Evolutionary conservation across 2,888 invertebrate species (phyloP), one percentile per base, ranked within the genome.

Genomic region (Aspidiotus rigidus): DNA sequence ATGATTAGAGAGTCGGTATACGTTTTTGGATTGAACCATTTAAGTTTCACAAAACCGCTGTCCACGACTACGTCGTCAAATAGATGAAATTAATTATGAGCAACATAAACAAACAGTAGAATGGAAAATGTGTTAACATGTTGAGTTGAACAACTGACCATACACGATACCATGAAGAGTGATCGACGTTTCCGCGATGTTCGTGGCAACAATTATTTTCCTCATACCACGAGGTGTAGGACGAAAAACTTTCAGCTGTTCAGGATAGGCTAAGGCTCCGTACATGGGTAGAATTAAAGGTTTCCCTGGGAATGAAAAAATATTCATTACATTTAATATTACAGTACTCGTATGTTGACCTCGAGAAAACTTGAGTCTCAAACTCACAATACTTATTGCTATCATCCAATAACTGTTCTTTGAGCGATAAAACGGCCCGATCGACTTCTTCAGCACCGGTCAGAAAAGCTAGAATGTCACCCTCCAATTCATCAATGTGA

Each of bases 371-470:
- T 28, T 28, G 28, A 28, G 56, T n/a, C 15, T 17, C 17, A 9
- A 53, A 61, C 61, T 69, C 1, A 61, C 62, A 62, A 55, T 54
- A 13, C 15, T 62, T 61, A 41, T 70, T 62, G 13, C 64, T 15
- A 40, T 56, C 69, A 15, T 72, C 70, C n/a, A 71, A 72, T n/a
- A 70, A 72, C 75, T 88, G 85, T 8, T 84, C 83, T 64, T 82
- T 81, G 0, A 92, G 78, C 0, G 85, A 77, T 42, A 85, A 83
- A 3, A 87, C 81, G 0, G 89, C 91, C 70, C 85, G 80, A 70
- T 90, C 86, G 5, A 98, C 95, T 80, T 98, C 97, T 76, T 98
- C 96, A 83, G 88, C 89, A 16, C 95, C 94, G 0, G 95, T 95
- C 2, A 96, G 81, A 78, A 99, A 99, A 0, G 90, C 90, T 8